Percentiles rank a stretch among this genome's conserved stretches.
Evolutionary conservation across 2,797 vertebrate species (phyloP).

Genomic region (Holocentrus rufus): DNA sequence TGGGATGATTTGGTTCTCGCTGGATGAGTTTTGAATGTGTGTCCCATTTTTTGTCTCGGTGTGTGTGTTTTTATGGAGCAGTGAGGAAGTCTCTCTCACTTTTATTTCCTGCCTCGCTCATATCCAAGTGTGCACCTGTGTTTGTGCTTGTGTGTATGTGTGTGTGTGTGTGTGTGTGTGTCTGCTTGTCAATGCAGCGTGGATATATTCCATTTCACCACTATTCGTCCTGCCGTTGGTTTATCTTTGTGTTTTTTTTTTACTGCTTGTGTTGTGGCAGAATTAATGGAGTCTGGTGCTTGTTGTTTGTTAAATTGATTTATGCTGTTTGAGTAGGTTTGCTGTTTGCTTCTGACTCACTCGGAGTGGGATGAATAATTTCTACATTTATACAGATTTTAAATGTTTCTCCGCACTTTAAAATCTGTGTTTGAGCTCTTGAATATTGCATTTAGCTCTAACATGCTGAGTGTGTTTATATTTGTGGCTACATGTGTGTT

Average conservation of each 20-base stretch:
- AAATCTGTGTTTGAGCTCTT: neutral
- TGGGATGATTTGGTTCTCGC: neutral
- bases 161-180: neutral
- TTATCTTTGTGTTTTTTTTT: neutral
- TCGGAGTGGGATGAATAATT: slow-evolving; percentile 33
- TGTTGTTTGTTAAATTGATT: neutral
- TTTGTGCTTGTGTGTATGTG: slow-evolving; percentile 3
- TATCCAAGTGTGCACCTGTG: slow-evolving; percentile 32
- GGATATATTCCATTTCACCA: neutral
- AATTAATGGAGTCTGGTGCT: neutral
- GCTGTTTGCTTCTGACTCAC: slow-evolving; percentile 39
- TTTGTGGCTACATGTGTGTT: slow-evolving; percentile 13
- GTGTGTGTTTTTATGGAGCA: slow-evolving; percentile 17
- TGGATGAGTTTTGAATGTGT: neutral
- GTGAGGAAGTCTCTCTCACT: slow-evolving; percentile 26
- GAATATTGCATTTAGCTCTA: neutral
- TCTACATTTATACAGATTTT: neutral
- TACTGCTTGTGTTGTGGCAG: slow-evolving; percentile 10
- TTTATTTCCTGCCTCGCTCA: slow-evolving; percentile 27
- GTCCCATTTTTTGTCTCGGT: neutral
- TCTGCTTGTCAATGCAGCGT: slow-evolving; percentile 6
- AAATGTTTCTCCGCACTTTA: neutral
- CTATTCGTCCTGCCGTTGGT: neutral
- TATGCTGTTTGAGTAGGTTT: slow-evolving; percentile 17
- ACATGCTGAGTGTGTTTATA: slow-evolving; percentile 7